Conservation (phyloP, 1,140 invertebrate genomes). For the Anthonomus grandis region DNA sequence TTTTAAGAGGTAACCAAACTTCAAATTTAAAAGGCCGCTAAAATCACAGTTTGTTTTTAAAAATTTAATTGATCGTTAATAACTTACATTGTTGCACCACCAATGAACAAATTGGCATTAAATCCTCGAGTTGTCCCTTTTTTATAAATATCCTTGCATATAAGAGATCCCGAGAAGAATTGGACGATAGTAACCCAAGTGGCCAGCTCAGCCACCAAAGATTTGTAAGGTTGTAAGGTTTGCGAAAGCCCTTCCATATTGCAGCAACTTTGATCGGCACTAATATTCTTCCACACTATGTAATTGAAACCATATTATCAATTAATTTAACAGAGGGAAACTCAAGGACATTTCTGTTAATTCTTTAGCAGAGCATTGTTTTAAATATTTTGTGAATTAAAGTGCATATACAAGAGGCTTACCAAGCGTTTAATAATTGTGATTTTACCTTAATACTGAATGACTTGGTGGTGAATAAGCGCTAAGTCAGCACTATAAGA, state of each 20-base stretch:
- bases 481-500: too few relatives aligned
- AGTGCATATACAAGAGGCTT: too few relatives aligned
- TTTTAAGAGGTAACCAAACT: slow-evolving; percentile 64
- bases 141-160: slow-evolving; percentile 68
- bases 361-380: too few relatives aligned
- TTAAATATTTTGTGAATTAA: too few relatives aligned
- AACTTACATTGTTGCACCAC: slow-evolving; percentile 72
- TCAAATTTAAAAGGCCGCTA: slow-evolving; percentile 68
- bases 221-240: slow-evolving; percentile 54
- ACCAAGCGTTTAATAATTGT: too few relatives aligned
- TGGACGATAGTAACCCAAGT: slow-evolving; percentile 60
- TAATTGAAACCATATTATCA: too few relatives aligned
- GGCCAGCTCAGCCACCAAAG: slow-evolving; percentile 53
- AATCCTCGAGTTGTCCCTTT: slow-evolving; percentile 60
- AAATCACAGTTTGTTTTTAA: slow-evolving; percentile 10
- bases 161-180: slow-evolving; percentile 62
- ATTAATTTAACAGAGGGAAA: too few relatives aligned
- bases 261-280: too few relatives aligned
- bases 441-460: too few relatives aligned
- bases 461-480: too few relatives aligned
- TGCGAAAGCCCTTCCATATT: slow-evolving; percentile 50
- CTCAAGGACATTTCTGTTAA: too few relatives aligned
- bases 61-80: background rate
- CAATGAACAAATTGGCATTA: slow-evolving; percentile 64
- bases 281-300: too few relatives aligned